Base-by-base conservation (phyloP, 2,113 vertebrate genomes). In the Catagonus wagneri region DNA sequence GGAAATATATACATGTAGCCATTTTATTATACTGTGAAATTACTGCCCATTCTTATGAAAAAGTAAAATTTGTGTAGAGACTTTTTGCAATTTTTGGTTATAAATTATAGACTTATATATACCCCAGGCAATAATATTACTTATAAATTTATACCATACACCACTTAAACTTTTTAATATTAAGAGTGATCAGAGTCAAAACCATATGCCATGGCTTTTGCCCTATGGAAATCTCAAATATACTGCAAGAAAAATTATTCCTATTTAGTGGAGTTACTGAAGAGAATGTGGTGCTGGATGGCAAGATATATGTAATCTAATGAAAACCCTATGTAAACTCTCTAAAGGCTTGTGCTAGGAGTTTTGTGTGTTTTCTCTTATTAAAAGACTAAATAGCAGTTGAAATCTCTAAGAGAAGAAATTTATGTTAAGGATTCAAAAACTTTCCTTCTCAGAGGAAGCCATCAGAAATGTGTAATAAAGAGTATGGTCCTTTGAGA, bases 1-100 rank as follows among this genome's bases (percentile, higher is more conserved):
- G 29, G 76, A 97, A 96, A 92, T 97, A 98, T 93, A 96, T 95
- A 89, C 4, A 92, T 76, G 54, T 90, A 95, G 60, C 54, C 93
- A 72, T 96, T 98, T 98, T 98, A 98, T 98, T 98, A 98, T 95
- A 92, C 92, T 97, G 78, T 98, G 94, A 99, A 98, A 98, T 98
- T 98, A 98, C 34, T 97, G 44, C 65, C 97, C 90, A 89, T 58
- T 96, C 79, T 93, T 96, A 98, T 90, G 90, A 68, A 98, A 98
- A 93, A 98, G 97, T 98, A 97, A 98, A 98, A 97, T 98, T 96
- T 97, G 93, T 93, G 56, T 80, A 97, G 97, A 97, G n/a, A 52
- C 36, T 96, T 98, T 97, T 95, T 96, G 95, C 61, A 97, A 94
- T 98, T 98, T 97, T 96, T 97, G 92, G 96, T 83, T 92, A 86